Evolutionary conservation across 2,113 vertebrate genomes (phyloP).

Genomic region (Hiodon alosoides): DNA sequence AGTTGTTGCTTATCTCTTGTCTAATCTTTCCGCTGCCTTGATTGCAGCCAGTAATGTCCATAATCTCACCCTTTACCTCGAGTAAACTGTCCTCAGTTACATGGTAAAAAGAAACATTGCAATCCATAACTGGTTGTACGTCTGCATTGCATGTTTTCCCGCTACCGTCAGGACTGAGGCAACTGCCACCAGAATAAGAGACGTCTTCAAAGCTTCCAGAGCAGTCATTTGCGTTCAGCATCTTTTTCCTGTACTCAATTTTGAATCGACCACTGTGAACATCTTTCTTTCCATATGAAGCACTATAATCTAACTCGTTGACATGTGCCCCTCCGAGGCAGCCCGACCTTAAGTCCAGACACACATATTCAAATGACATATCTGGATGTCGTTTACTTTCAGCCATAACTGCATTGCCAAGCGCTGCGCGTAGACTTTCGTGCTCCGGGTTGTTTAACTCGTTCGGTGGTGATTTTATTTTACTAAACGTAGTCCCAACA

Average conservation of each 20-base stretch:
- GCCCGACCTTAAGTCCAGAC: background rate
- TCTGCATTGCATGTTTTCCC: conserved; percentile 18
- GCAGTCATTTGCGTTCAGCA: background rate
- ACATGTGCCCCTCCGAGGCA: background rate
- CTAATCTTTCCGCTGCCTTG: background rate
- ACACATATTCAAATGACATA: background rate
- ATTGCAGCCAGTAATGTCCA: conserved; percentile 11
- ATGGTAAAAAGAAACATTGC: conserved; percentile 1
- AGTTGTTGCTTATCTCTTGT: conserved; percentile 3
- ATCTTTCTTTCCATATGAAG: background rate
- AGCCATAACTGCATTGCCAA: background rate
- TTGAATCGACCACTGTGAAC: conserved; percentile 8
- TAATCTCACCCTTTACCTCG: background rate
- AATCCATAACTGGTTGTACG: conserved; percentile 9
- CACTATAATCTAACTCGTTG: background rate
- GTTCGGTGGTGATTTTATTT: background rate
- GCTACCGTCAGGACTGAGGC: background rate
- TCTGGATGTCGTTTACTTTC: background rate
- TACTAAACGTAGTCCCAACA: background rate
- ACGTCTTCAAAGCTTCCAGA: conserved; percentile 12
- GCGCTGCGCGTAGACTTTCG: background rate
- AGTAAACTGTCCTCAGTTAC: background rate
- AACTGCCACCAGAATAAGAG: conserved; percentile 12
- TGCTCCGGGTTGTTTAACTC: background rate
- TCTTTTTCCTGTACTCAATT: background rate